Conservation (phyloP, 92 coral and sea anemone species). For the Palythoa caribaeorum region DNA sequence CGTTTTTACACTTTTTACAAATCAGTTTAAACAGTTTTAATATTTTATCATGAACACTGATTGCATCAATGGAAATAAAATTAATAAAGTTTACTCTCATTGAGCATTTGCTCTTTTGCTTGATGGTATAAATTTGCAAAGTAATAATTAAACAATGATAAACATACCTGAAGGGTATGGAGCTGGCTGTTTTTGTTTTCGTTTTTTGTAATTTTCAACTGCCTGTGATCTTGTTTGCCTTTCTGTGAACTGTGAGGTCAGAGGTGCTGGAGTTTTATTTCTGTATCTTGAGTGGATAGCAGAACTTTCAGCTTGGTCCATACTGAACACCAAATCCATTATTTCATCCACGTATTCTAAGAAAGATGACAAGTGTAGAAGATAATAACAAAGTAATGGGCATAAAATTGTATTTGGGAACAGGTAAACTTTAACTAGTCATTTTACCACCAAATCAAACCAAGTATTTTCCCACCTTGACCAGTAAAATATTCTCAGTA, state of each 20-base stretch:
- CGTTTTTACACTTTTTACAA: no score
- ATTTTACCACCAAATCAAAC: not conserved
- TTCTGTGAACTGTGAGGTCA: constrained; percentile 56
- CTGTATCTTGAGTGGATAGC: constrained; percentile 52
- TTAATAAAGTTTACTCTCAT: not conserved
- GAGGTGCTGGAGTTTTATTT: constrained; percentile 55
- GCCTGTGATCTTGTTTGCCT: constrained; percentile 50
- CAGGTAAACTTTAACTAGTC: not conserved
- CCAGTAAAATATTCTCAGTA: not conserved
- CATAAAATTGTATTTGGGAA: not conserved
- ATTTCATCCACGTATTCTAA: constrained; percentile 59
- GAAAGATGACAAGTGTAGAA: not conserved
- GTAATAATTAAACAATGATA: constrained; percentile 23
- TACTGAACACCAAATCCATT: constrained; percentile 40
- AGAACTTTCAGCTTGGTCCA: constrained; percentile 21
- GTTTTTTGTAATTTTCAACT: constrained; percentile 48
- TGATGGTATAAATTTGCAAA: constrained; percentile 1
- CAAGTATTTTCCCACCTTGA: not conserved
- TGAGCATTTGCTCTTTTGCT: not conserved
- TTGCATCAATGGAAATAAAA: no score
- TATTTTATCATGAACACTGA: no score
- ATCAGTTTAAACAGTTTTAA: no score
- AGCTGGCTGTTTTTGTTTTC: constrained; percentile 43
- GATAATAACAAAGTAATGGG: not conserved
- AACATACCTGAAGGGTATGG: constrained; percentile 55